Evolutionary conservation across 2,113 vertebrate genomes (phyloP).

Genomic region (Malaclemys terrapin): DNA sequence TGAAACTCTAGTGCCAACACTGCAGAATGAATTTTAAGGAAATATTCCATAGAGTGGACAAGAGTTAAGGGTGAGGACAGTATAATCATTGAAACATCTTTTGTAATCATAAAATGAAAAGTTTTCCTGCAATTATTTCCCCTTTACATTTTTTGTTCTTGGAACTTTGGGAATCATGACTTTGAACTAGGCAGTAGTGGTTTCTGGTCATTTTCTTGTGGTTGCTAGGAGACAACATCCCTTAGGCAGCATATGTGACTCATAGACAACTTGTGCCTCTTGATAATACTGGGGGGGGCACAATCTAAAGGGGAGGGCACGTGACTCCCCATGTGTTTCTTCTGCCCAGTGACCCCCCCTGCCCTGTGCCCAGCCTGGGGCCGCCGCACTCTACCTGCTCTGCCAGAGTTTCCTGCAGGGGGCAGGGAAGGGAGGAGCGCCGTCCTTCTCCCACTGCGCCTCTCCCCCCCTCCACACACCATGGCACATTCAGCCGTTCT

Average conservation of each 20-base stretch:
- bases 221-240: constrained; percentile 67
- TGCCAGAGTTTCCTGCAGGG: no score
- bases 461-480: no score
- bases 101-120: neutral
- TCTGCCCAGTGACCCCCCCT: no score
- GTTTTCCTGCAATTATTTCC: neutral
- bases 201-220: constrained; percentile 45
- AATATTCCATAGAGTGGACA: neutral
- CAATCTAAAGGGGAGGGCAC: no score
- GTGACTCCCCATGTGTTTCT: no score
- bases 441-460: no score
- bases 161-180: constrained; percentile 23
- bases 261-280: no score
- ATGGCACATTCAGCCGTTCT: no score
- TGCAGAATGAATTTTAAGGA: neutral
- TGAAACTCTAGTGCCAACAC: neutral
- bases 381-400: no score
- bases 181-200: constrained; percentile 49
- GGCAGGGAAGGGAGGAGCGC: no score
- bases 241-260: constrained; percentile 44
- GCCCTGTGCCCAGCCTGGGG: no score
- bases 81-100: neutral
- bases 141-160: constrained; percentile 20
- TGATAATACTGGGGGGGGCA: no score
- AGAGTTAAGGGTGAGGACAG: neutral